Conservation (phyloP, 2,797 vertebrate genomes). For the Pangasius djambal region DNA sequence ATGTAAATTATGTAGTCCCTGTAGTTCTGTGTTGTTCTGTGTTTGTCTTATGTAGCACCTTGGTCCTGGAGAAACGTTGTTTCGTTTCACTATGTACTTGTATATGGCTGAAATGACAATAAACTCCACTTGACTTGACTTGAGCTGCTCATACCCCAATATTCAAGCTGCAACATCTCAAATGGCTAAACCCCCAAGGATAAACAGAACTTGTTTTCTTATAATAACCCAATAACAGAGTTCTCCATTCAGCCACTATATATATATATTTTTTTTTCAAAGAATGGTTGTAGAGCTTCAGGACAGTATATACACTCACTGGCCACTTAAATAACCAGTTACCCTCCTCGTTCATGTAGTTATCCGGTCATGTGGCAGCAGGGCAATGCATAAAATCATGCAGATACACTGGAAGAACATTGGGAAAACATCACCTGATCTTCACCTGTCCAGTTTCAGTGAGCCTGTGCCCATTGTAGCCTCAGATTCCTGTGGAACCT, state of each 20-base stretch:
- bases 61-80: no score
- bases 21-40: no score
- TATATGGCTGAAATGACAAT: no score
- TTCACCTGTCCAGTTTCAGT: constrained; percentile 3
- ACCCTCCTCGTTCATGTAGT: neutral
- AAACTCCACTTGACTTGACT: no score
- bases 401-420: neutral
- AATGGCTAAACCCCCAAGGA: neutral
- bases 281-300: neutral
- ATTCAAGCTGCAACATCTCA: neutral
- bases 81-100: no score
- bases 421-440: neutral
- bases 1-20: no score
- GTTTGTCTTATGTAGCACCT: no score
- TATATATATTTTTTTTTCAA: neutral
- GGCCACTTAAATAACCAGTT: neutral
- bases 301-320: neutral
- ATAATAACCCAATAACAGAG: neutral
- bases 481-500: neutral
- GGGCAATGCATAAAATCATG: neutral
- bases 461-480: neutral
- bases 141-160: neutral
- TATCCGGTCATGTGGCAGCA: neutral
- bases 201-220: neutral
- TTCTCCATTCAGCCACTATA: neutral